phyloP scores from a whole-genome alignment of 2,888 invertebrate species.

The Sphaeridia pumilis region DNA sequence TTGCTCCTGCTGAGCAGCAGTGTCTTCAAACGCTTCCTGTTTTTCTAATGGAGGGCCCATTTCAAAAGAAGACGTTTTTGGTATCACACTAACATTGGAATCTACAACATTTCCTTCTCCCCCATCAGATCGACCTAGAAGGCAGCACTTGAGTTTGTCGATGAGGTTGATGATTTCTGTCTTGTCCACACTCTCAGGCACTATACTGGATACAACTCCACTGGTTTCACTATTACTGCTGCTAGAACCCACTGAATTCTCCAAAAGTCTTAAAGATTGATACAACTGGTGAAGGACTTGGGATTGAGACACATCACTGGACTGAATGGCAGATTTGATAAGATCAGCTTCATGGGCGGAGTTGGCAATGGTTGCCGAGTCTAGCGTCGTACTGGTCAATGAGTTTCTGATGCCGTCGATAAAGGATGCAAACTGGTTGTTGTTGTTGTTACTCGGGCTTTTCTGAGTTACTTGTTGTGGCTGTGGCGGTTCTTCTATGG shows the following conservation, averaged over 20 bases:
- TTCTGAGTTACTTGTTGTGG: not conserved
- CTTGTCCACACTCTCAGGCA: not conserved
- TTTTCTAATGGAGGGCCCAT: not conserved
- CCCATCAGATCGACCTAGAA: not conserved
- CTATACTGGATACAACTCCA: too few relatives aligned
- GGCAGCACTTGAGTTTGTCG: conserved; percentile 48
- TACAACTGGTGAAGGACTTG: conserved; percentile 63
- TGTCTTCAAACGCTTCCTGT: too few relatives aligned
- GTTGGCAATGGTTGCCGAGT: not conserved
- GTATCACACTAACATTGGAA: too few relatives aligned
- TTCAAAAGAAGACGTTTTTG: not conserved
- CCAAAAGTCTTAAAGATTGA: conserved; percentile 59
- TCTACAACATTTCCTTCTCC: not conserved
- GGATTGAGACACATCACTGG: conserved; percentile 34
- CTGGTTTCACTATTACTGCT: conserved; percentile 25
- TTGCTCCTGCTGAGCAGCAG: not conserved
- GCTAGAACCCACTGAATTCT: conserved; percentile 52
- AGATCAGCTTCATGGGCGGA: not conserved
- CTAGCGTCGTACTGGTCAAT: conserved; percentile 7
- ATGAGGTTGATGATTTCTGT: conserved; percentile 54
- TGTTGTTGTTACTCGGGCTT: not conserved
- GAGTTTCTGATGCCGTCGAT: conserved; percentile 37
- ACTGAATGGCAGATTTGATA: not conserved
- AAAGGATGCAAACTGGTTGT: conserved; percentile 35
- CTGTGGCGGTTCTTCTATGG: not conserved